Evolutionary conservation across 2,797 vertebrate genomes (phyloP), one percentile per base, ranked within the genome.

Genomic region (Sphaeramia orbicularis): DNA sequence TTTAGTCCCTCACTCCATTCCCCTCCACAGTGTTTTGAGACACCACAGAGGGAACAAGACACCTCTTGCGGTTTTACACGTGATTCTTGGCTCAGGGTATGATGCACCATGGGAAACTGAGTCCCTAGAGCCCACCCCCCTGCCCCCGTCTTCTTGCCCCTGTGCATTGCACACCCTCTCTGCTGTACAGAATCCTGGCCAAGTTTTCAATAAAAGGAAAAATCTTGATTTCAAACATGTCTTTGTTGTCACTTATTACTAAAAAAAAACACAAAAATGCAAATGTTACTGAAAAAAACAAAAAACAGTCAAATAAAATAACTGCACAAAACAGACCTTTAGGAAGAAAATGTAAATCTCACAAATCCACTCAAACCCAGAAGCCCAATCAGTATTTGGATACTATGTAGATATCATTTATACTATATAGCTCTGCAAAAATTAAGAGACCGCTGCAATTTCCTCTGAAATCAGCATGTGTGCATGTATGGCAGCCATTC

Each of bases 141-240:
- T 42, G 35, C 21, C 70, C 80, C 19, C 16, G 37, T 61, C 75
- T 83, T 83, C 81, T 80, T 81, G 83, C 85, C 84, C 78, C 78
- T 79, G 81, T 91, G 87, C 87, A 88, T 72, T 82, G 80, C 88
- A 85, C 86, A 74, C 85, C 83, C 80, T 83, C 89, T 90, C 84
- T 88, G 88, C 89, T 94, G 91, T 93, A 94, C 92, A 92, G 90
- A 93, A 87, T 92, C 90, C 90, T 93, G 92, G 89, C 86, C 89
- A 90, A 85, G 88, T 93, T 94, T 95, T 93, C 91, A 95, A 94
- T 94, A 94, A 94, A 94, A 92, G 79, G 73, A 65, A 83, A 89
- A 90, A 91, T 87, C 59, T 90, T 91, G 75, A 93, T 86, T 89
- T 90, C 74, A 92, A 81, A 80, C 1, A 64, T 78, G 57, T 76